A percentile compares a stretch with the other conserved stretches of the same genome.
phyloP scores from a whole-genome alignment of 2,888 invertebrate genomes.

The Eristalinus sepulchralis region DNA sequence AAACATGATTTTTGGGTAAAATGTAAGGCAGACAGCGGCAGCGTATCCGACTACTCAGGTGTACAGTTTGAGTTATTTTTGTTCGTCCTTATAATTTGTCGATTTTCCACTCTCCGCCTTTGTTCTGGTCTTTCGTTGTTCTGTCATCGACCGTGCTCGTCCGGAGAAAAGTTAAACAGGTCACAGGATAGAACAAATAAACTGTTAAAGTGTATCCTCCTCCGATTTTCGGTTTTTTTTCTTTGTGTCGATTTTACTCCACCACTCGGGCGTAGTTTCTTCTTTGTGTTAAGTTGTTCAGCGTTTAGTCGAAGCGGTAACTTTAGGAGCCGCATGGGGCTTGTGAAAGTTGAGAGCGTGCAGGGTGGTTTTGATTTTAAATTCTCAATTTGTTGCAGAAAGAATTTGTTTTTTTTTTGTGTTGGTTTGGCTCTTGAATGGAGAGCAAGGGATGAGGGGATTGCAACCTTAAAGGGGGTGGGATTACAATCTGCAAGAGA shows the following conservation, averaged over 20 bases:
- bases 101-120: background rate
- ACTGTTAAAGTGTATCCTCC: slow-evolving; percentile 21
- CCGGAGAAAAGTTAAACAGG: slow-evolving; percentile 31
- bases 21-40: background rate
- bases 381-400: background rate
- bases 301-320: slow-evolving; percentile 5
- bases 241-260: slow-evolving; percentile 12
- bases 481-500: too few species aligned
- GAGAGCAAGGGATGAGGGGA: too few species aligned
- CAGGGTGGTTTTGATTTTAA: slow-evolving; percentile 10
- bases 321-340: background rate
- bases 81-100: slow-evolving; percentile 21
- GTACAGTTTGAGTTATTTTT: background rate
- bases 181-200: slow-evolving; percentile 38
- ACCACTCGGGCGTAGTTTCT: background rate
- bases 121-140: background rate
- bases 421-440: too few species aligned
- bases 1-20: background rate
- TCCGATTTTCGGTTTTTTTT: background rate
- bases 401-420: background rate
- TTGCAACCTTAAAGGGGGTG: too few species aligned
- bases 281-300: slow-evolving; percentile 14
- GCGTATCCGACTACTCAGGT: slow-evolving; percentile 1
- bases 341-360: background rate
- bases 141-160: background rate